phyloP scores from a whole-genome alignment of 2,888 invertebrate genomes.

The Latrodectus hesperus region DNA sequence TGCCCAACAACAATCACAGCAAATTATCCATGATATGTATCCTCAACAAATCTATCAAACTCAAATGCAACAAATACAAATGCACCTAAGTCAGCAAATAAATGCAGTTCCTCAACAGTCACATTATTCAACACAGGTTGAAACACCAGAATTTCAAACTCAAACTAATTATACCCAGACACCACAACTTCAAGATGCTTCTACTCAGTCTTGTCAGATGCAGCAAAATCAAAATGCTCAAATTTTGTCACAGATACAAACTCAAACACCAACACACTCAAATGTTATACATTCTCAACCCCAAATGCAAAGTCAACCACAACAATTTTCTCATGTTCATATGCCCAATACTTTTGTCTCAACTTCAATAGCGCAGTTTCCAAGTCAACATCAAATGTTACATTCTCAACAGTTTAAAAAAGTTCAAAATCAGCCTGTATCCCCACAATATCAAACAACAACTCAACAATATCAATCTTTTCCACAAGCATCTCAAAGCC shows the following conservation, averaged over 20 bases:
- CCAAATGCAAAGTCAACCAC: slow-evolving; percentile 19
- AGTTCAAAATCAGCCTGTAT: slow-evolving; percentile 27
- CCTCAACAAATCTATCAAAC: slow-evolving; percentile 60
- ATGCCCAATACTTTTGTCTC: slow-evolving; percentile 21
- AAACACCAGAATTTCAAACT: slow-evolving; percentile 40
- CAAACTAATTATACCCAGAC: slow-evolving; percentile 45
- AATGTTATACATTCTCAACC: slow-evolving; percentile 10
- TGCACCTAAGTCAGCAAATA: slow-evolving; percentile 50
- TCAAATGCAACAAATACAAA: slow-evolving; percentile 61
- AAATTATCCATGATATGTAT: slow-evolving; percentile 50
- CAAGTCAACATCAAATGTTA: slow-evolving; percentile 46
- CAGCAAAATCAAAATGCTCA: slow-evolving; percentile 46
- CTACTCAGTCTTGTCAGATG: slow-evolving; percentile 33
- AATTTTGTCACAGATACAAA: slow-evolving; percentile 26
- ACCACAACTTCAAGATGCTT: slow-evolving; percentile 41
- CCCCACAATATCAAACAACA: slow-evolving; percentile 32
- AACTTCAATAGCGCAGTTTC: slow-evolving; percentile 33
- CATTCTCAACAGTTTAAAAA: slow-evolving; percentile 35
- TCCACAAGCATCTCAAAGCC: slow-evolving; percentile 42
- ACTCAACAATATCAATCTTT: slow-evolving; percentile 38
- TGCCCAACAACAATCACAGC: slow-evolving; percentile 36
- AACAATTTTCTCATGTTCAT: slow-evolving; percentile 31
- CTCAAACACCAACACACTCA: slow-evolving; percentile 9
- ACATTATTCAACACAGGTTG: slow-evolving; percentile 37
- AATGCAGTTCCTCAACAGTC: slow-evolving; percentile 28